A percentile compares a stretch with the other conserved stretches of the same genome.
These are phyloP conservation scores for Etheostoma spectabile DNA, from an alignment of 2,113 vertebrate species.

Conservation along the genomic window DNA sequence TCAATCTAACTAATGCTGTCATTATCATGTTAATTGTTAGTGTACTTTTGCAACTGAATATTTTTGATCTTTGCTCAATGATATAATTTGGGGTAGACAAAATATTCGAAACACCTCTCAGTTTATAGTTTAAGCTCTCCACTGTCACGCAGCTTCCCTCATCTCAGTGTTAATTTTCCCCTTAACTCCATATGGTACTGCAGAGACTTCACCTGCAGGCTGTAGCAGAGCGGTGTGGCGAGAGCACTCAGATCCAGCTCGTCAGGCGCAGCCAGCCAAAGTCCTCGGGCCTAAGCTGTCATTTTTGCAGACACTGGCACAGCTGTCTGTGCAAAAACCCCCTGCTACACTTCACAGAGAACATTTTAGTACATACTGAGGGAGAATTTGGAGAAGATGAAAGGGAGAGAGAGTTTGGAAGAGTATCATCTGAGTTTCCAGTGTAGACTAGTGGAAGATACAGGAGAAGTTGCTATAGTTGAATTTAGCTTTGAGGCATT, in stretches of 20 bases:
- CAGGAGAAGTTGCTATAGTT: constrained; percentile 22
- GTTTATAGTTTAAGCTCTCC: constrained; percentile 51
- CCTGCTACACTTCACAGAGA: constrained; percentile 71
- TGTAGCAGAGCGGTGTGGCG: constrained; percentile 88
- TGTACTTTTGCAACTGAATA: constrained; percentile 91
- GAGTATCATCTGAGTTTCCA: constrained; percentile 81
- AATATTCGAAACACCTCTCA: constrained; percentile 34
- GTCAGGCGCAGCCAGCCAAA: constrained; percentile 89
- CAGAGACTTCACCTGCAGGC: constrained; percentile 99
- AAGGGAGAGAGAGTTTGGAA: constrained; percentile 8
- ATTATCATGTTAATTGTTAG: constrained; percentile 94
- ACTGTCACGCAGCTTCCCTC: constrained; percentile 90
- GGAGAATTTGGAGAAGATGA: constrained; percentile 45
- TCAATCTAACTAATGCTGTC: constrained; percentile 82
- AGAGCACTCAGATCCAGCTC: constrained; percentile 76
- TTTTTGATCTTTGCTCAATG: constrained; percentile 66
- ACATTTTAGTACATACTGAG: constrained; percentile 57
- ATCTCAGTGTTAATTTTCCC: constrained; percentile 98
- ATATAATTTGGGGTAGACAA: constrained; percentile 19
- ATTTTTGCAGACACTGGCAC: constrained; percentile 93
- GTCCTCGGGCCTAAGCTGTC: constrained; percentile 96
- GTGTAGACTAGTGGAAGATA: constrained; percentile 3
- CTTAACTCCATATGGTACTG: constrained; percentile 98
- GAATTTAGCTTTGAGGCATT: constrained; percentile 25
- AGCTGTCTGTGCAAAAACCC: constrained; percentile 90